phyloP scores from a whole-genome alignment of 2,113 vertebrate genomes.

The Seriola quinqueradiata region DNA sequence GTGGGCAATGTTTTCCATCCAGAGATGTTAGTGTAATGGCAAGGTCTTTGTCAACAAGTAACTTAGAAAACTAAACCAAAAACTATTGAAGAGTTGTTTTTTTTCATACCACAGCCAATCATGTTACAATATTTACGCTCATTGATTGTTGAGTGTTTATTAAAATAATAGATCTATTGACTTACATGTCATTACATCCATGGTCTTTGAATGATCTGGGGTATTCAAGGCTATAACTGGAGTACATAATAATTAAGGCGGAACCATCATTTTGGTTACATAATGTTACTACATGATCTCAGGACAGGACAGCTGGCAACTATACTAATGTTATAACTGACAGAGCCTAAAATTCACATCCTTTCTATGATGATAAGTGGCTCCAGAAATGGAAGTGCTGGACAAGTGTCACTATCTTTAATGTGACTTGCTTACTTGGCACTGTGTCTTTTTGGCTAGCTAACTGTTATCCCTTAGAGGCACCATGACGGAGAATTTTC shows the following conservation, averaged over 20 bases:
- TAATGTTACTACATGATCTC: constrained; percentile 25
- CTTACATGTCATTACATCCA: not conserved
- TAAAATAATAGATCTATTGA: constrained; percentile 22
- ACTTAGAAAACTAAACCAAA: not conserved
- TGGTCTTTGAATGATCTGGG: constrained; percentile 1
- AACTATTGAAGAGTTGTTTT: not conserved
- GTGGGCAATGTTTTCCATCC: not conserved
- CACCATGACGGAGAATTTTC: constrained; percentile 3
- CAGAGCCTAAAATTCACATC: constrained; percentile 50
- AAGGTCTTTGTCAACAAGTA: constrained; percentile 3
- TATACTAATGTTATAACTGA: constrained; percentile 47
- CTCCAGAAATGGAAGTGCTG: constrained; percentile 24
- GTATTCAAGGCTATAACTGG: constrained; percentile 27
- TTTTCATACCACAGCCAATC: not conserved
- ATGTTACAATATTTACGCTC: constrained; percentile 16
- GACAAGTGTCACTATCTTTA: constrained; percentile 37
- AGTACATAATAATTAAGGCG: constrained; percentile 31
- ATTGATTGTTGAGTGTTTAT: constrained; percentile 4
- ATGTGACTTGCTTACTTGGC: constrained; percentile 37
- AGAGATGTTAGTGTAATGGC: not conserved
- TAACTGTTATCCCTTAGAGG: constrained; percentile 45
- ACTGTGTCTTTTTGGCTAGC: constrained; percentile 33
- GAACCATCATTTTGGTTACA: constrained; percentile 29
- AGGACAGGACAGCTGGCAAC: constrained; percentile 34
- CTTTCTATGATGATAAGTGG: constrained; percentile 44